phyloP scores from a whole-genome alignment of 2,113 vertebrate genomes.

The Synodontis membranacea region DNA sequence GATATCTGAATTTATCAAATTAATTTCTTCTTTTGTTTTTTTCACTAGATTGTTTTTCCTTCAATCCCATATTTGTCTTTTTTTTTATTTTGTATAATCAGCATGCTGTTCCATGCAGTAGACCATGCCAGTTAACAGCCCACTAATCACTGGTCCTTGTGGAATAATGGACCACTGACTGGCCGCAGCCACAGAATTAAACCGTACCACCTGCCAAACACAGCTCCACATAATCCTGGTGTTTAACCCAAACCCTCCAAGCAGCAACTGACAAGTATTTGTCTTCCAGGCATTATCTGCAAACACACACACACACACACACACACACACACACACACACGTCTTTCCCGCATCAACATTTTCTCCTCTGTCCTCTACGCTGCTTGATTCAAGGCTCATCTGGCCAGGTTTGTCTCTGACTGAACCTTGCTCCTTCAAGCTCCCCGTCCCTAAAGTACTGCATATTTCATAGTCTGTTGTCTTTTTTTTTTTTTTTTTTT shows the following conservation, averaged over 20 bases:
- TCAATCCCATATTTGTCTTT: neutral
- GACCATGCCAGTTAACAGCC: neutral
- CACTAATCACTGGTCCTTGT: conserved; percentile 27
- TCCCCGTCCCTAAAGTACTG: conserved; percentile 35
- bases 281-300: conserved; percentile 23
- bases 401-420: conserved; percentile 33
- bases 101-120: conserved; percentile 2
- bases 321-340: conserved; percentile 18
- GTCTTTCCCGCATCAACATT: neutral
- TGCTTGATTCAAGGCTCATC: conserved; percentile 11
- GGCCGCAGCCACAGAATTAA: neutral
- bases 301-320: conserved; percentile 29
- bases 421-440: conserved; percentile 42
- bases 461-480: conserved; percentile 52
- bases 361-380: neutral
- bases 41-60: neutral
- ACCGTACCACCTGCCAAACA: neutral
- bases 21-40: neutral
- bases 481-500: neutral
- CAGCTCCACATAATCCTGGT: neutral
- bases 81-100: neutral
- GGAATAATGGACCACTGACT: conserved; percentile 1
- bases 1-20: neutral
- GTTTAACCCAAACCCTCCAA: conserved; percentile 22
- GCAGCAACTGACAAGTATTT: conserved; percentile 31